Evolutionary conservation across 2,797 vertebrate species (phyloP).

Genomic region (Enteromius viviparus): DNA sequence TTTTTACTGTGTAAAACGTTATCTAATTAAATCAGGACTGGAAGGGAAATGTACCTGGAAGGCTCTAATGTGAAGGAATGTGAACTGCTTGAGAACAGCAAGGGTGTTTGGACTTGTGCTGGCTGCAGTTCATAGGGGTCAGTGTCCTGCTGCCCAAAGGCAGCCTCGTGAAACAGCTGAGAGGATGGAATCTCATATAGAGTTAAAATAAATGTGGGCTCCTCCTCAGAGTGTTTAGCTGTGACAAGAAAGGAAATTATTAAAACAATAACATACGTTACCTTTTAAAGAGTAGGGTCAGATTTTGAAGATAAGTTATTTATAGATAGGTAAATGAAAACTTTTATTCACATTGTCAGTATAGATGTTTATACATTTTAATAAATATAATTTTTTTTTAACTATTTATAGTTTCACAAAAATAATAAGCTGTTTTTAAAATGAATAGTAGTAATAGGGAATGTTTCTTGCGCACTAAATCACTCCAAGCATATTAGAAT

Average conservation of each 20-base stretch:
- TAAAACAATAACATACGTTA: neutral
- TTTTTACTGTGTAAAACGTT: neutral
- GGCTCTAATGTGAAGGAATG: conserved; percentile 12
- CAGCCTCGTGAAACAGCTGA: conserved; percentile 24
- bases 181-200: conserved; percentile 60
- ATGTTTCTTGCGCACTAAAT: neutral
- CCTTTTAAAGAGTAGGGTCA: neutral
- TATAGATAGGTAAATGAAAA: neutral
- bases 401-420: neutral
- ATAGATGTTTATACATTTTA: neutral
- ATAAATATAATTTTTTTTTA: neutral
- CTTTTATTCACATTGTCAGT: neutral
- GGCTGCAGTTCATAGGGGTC: conserved; percentile 7
- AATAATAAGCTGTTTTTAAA: neutral
- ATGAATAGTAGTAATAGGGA: neutral
- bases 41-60: conserved; percentile 38
- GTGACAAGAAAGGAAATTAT: neutral
- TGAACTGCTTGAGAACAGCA: neutral
- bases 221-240: conserved; percentile 36
- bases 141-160: conserved; percentile 12
- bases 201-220: conserved; percentile 64
- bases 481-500: neutral
- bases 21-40: neutral
- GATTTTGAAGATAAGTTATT: neutral
- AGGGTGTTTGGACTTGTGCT: conserved; percentile 25